Evolutionary conservation across 1,140 invertebrate genomes (phyloP), one percentile per base, ranked within the genome.

Genomic region (Zeugodacus cucurbitae): DNA sequence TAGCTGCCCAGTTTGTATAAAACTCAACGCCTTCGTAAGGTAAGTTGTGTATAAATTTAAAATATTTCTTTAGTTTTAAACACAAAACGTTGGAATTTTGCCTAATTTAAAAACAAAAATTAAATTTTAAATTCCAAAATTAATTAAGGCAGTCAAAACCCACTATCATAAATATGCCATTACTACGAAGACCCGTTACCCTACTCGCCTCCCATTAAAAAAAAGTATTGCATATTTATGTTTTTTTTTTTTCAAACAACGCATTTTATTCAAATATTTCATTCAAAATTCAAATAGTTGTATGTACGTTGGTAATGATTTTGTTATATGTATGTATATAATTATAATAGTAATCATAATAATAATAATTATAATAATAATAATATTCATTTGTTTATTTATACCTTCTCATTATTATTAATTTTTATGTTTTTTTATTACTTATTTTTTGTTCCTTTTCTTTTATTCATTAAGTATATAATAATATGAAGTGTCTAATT

Each of bases 231-330:
- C 48, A 20, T 3, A 54, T 54, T 22, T 74, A 41, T 74, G 48
- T 74, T 41, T 22, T 74, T 74, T 74, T 82, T 74, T 41, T 74
- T 74, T 74, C 41, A 82, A 82, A 82, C 74, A 82, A 82, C 74
- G 74, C 74, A 82, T 82, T 82, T 82, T 82, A 82, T 82, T 82
- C 74, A 82, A 82, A 82, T 82, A 82, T 82, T 82, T 82, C 74
- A 82, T 82, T 82, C 74, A 82, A 82, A 82, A 82, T 82, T 82
- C 26, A 82, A 82, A 54, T 82, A 82, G 74, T 82, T 82, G 74
- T 82, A 82, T 82, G 74, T 82, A 82, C 74, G 74, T 82, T 82
- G 74, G 74, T 82, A 82, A 82, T 82, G 74, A 44, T 82, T 82
- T 82, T 82, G 37, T 82, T 82, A 82, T 82, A 82, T 82, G 74